Evolutionary conservation across 2,888 invertebrate species (phyloP).

Genomic region (Orthonychiurus folsomi): DNA sequence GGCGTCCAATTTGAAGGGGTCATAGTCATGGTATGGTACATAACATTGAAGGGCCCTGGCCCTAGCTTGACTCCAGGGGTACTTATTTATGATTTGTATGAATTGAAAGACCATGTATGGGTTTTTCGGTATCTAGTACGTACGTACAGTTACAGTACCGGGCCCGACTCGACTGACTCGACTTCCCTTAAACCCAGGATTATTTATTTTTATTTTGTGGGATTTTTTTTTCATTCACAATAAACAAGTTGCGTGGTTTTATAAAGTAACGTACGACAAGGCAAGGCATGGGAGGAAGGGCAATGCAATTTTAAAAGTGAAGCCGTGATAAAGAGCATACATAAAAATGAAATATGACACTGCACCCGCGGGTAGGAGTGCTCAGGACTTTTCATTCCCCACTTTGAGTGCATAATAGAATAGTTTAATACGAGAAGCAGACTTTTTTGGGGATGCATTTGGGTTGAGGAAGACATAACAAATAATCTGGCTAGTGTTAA

Average conservation of each 20-base stretch:
- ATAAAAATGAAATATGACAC: neutral
- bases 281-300: too few relatives aligned
- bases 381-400: neutral
- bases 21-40: too few relatives aligned
- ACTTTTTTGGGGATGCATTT: too few relatives aligned
- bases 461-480: neutral
- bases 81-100: neutral
- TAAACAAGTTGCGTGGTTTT: neutral
- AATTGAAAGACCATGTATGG: too few relatives aligned
- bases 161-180: too few relatives aligned
- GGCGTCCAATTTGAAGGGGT: neutral
- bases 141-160: too few relatives aligned
- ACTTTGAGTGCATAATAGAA: neutral
- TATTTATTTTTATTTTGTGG: slow-evolving; percentile 1
- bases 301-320: too few relatives aligned
- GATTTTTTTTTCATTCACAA: neutral
- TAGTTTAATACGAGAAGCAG: neutral
- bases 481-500: neutral
- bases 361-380: neutral
- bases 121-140: too few relatives aligned
- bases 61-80: too few relatives aligned
- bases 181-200: too few relatives aligned
- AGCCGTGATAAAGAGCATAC: neutral
- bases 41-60: too few relatives aligned
- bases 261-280: too few relatives aligned